Evolutionary conservation across 2,888 invertebrate species (phyloP).

Genomic region (Beris morrisii): DNA sequence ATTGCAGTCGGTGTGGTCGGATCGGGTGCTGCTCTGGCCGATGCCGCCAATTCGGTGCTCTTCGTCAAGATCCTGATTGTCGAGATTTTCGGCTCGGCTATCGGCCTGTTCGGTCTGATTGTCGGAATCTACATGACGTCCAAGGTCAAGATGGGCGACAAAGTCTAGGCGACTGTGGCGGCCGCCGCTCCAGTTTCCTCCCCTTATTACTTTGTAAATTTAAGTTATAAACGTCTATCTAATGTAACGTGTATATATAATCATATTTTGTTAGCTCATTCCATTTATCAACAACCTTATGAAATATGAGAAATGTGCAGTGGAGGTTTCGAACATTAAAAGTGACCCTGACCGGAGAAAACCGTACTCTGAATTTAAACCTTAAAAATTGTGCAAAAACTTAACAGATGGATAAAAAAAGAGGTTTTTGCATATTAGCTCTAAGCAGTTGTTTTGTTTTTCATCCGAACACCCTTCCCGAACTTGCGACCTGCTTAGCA

Average conservation of each 20-base stretch:
- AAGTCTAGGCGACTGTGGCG: slow-evolving; percentile 49
- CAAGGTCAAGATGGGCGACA: slow-evolving; percentile 77
- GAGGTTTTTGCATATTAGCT: too few species aligned
- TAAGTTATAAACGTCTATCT: slow-evolving; percentile 7
- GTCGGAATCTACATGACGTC: slow-evolving; percentile 95
- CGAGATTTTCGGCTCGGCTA: slow-evolving; percentile 98
- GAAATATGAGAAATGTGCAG: too few species aligned
- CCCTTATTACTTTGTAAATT: background rate
- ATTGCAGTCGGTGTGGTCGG: slow-evolving; percentile 97
- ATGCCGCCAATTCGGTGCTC: slow-evolving; percentile 93
- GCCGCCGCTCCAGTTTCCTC: background rate
- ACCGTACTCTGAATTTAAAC: too few species aligned
- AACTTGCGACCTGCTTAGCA: too few species aligned
- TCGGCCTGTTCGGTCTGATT: slow-evolving; percentile 97
- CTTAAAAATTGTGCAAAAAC: too few species aligned
- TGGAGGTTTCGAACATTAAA: too few species aligned
- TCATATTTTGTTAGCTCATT: slow-evolving; percentile 21
- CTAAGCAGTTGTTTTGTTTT: too few species aligned
- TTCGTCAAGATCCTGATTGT: slow-evolving; percentile 98
- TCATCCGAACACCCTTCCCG: too few species aligned
- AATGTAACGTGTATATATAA: slow-evolving; percentile 18
- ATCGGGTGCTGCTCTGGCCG: slow-evolving; percentile 96
- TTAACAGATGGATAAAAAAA: too few species aligned
- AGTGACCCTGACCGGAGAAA: too few species aligned
- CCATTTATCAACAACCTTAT: slow-evolving; percentile 2